These are phyloP conservation scores for Cataglyphis hispanica DNA, from an alignment of 1,140 invertebrate species.

Conservation along the genomic window DNA sequence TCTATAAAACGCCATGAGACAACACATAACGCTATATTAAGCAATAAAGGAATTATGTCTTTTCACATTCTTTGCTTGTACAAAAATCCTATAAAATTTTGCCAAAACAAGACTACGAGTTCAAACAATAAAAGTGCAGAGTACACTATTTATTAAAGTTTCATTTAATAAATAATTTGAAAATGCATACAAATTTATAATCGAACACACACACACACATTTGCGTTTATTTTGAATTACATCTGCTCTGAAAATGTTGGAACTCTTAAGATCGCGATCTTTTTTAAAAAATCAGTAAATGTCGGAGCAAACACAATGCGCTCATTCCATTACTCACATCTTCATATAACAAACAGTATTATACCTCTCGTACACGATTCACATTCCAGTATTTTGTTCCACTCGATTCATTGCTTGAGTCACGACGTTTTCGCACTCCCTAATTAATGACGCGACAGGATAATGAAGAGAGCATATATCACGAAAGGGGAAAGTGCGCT, in stretches of 20 bases:
- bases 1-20: slow-evolving; percentile 4
- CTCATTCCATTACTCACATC: not conserved
- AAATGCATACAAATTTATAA: not conserved
- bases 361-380: slow-evolving; percentile 3
- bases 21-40: not conserved
- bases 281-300: slow-evolving; percentile 19
- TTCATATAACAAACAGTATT: not conserved
- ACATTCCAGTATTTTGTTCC: not conserved
- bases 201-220: too few species aligned
- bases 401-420: slow-evolving; percentile 42
- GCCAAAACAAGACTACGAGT: not conserved
- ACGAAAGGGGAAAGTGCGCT: slow-evolving; percentile 70
- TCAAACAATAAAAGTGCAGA: not conserved
- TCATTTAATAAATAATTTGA: not conserved
- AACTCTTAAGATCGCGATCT: not conserved
- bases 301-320: not conserved
- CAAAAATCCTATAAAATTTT: not conserved
- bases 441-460: slow-evolving; percentile 63
- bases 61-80: slow-evolving; percentile 23
- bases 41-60: not conserved
- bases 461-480: slow-evolving; percentile 63
- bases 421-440: slow-evolving; percentile 59
- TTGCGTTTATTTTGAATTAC: not conserved
- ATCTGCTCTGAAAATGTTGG: not conserved
- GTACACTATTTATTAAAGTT: not conserved